Percentiles rank a stretch among this genome's conserved stretches.
phyloP scores from a whole-genome alignment of 2,797 vertebrate species.

The Lagocephalus sceleratus region DNA sequence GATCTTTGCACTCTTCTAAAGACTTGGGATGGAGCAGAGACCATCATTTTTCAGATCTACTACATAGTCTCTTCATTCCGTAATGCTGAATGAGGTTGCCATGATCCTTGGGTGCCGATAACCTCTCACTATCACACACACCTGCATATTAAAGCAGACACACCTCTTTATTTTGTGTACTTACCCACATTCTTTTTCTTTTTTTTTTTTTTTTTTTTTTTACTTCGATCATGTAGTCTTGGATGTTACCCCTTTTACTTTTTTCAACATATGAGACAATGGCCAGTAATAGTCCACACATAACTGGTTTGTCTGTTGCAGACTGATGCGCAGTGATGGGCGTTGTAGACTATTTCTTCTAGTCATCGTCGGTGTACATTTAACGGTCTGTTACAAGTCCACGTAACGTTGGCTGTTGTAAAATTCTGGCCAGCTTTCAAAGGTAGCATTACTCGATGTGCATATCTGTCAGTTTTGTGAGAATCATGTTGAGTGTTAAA shows the following conservation, averaged over 20 bases:
- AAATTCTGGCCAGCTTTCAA: constrained; percentile 74
- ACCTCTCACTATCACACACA: constrained; percentile 85
- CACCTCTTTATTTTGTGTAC: constrained; percentile 65
- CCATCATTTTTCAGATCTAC: constrained; percentile 84
- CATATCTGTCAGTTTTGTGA: constrained; percentile 78
- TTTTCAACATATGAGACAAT: constrained; percentile 58
- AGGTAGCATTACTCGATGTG: constrained; percentile 78
- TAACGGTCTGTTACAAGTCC: constrained; percentile 80
- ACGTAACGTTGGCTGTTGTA: constrained; percentile 68
- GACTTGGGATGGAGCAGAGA: constrained; percentile 91
- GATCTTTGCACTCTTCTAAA: constrained; percentile 96
- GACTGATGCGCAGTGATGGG: constrained; percentile 77
- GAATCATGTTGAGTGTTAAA: constrained; percentile 71
- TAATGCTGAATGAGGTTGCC: constrained; percentile 87
- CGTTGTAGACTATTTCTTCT: constrained; percentile 77
- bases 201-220: constrained; percentile 38
- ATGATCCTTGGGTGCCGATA: constrained; percentile 87
- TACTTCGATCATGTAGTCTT: constrained; percentile 74
- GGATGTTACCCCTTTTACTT: constrained; percentile 73
- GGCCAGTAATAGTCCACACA: constrained; percentile 56
- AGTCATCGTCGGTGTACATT: constrained; percentile 75
- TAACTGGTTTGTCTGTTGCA: constrained; percentile 71
- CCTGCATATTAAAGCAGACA: constrained; percentile 85
- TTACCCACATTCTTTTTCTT: constrained; percentile 29
- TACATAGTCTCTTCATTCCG: constrained; percentile 95